Percentiles rank a stretch among this genome's conserved stretches.
phyloP scores from a whole-genome alignment of 2,113 vertebrate species.

The Emydura subglobosa region DNA sequence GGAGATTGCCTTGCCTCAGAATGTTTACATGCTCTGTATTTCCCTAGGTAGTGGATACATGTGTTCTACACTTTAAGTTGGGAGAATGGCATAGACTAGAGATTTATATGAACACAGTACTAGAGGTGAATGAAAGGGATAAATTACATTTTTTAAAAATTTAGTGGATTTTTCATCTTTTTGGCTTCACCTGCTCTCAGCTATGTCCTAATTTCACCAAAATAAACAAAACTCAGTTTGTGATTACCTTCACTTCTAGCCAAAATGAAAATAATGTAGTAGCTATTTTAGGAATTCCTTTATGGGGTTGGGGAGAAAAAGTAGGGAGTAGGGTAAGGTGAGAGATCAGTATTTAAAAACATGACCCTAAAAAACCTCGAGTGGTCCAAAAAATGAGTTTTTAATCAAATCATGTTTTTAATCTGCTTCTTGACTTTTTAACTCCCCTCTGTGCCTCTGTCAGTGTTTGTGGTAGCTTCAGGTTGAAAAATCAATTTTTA shows the following conservation, averaged over 20 bases:
- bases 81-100: fast-evolving
- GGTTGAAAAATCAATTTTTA: too few relatives aligned
- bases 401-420: too few relatives aligned
- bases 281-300: not conserved
- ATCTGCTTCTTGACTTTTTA: too few relatives aligned
- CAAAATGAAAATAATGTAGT: not conserved
- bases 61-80: fast-evolving
- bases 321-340: not conserved
- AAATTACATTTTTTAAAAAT: fast-evolving
- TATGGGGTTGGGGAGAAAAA: not conserved
- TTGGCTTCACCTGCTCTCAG: not conserved
- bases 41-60: not conserved
- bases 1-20: not conserved
- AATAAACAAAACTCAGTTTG: not conserved
- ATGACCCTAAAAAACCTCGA: not conserved
- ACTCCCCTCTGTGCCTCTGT: too few relatives aligned
- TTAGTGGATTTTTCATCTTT: not conserved
- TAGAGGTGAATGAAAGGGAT: not conserved
- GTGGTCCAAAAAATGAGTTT: too few relatives aligned
- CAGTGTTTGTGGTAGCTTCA: too few relatives aligned
- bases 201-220: not conserved
- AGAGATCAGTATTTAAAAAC: not conserved
- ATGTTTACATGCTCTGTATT: not conserved
- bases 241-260: not conserved
- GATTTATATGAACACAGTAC: fast-evolving